Conservation (phyloP, 2,113 vertebrate genomes). For the Callaeas wilsoni region DNA sequence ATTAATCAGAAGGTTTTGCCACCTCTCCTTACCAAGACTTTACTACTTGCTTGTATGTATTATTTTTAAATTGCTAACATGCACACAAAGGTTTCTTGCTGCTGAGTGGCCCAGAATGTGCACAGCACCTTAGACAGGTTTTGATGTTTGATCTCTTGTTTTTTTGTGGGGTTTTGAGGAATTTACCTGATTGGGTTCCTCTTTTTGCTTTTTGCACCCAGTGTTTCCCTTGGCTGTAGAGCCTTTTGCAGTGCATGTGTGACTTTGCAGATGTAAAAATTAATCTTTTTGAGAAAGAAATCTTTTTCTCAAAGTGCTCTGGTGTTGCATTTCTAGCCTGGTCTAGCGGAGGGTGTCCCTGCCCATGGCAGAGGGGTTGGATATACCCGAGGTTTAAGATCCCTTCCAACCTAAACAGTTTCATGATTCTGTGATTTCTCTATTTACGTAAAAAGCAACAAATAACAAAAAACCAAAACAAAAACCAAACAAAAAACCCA, state of each 20-base stretch:
- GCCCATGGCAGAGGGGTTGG: background rate
- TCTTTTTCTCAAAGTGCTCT: background rate
- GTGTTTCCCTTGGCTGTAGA: background rate
- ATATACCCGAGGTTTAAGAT: accelerated
- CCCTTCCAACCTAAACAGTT: background rate
- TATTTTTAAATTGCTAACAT: background rate
- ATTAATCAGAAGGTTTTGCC: background rate
- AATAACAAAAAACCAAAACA: background rate
- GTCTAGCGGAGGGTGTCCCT: background rate
- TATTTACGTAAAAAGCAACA: background rate
- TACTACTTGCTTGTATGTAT: accelerated
- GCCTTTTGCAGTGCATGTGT: background rate
- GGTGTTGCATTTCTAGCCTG: background rate
- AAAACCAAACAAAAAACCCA: background rate
- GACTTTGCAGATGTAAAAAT: background rate
- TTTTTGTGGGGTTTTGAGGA: background rate
- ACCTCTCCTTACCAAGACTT: background rate
- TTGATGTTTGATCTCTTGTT: background rate
- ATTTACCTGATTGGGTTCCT: background rate
- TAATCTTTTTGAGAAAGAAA: background rate
- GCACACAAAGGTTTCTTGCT: accelerated
- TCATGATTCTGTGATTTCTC: background rate
- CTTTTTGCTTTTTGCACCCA: background rate
- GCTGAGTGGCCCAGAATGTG: background rate
- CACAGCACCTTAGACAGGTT: background rate